Base-by-base conservation (phyloP, 2,888 invertebrate genomes). In the Malachius bipustulatus region DNA sequence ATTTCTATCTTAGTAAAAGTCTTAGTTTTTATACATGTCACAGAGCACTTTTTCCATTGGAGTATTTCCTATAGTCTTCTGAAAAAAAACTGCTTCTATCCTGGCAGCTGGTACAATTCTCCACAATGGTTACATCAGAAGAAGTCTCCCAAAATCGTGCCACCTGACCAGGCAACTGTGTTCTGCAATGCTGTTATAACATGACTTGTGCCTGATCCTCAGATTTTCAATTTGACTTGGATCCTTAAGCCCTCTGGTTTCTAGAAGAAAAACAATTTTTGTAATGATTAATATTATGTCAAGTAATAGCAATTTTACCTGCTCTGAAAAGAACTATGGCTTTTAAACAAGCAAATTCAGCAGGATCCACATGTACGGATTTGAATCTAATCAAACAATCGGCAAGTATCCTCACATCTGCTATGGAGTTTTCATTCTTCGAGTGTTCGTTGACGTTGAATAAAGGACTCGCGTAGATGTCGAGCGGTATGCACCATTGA, bases 21-120 rank as follows among this genome's bases (percentile, higher is more conserved):
- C n/a, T 36, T 67, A 96, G 66, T 93, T 91, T 67, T 93, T 93
- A 66, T 94, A 96, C 94, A 96, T 96, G 68, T 96, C 96, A 62
- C 91, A 93, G 29, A 96, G 69, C 2, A 96, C 85, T 66, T 94
- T 94, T 61, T 96, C 94, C 93, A 96, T 96, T 2, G 94, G 91
- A 12, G 91, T 93, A 54, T 89, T 85, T 11, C 94, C 93, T 41
- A 94, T 93, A 9, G 93, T 93, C 52, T 88, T 77, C 42, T 90
- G 82, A 60, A 96, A 96, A 66, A 90, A 96, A 45, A 94, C 82
- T 32, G 80, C 72, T 60, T 94, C 94, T 26, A 96, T 74, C 48
- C 85, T 73, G 6, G 79, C 73, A 0, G 91, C 82, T 2, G 82
- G 75, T 1, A 87, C 79, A 44, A 76, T 73, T 39, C 90, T 73